Base-by-base conservation (phyloP, 37 sponge, comb jelly and placozoan species). In the Spongilla lacustris region DNA sequence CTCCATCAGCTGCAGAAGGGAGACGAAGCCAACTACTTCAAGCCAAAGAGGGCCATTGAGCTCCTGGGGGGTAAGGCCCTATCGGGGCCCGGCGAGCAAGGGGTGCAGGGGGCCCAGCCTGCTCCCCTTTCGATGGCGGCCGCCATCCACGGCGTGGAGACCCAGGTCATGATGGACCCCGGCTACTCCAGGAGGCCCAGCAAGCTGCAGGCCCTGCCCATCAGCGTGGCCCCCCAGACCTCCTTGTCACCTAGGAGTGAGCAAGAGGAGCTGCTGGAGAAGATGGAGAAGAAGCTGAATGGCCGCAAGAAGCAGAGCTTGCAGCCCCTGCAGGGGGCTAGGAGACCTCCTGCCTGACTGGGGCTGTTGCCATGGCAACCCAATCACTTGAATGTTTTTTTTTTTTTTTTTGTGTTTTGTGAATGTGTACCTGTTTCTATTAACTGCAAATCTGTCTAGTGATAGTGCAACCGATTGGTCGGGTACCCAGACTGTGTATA, bases 11-110 rank as follows among this genome's bases (percentile, higher is more conserved):
- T 89, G 29, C 75, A 73, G 26, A 87, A 67, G 21, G 73, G 30
- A 0, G 77, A 79, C 22, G 77, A 87, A 26, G 68, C 89, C 8
- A 89, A 90, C 26, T 94, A 97, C 73, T 97, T 97, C 89, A 97
- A 91, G 50, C 87, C 95, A 0, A 92, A 88, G 78, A 83, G 97
- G 58, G 93, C 93, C 38, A 74, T 77, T 10, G 90, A 94, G 35
- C 80, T 97, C 3, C 69, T 97, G 4, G 75, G 81, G 49, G 36
- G 74, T 3, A 67, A 29, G 38, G 68, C 69, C 13, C 25, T 27
- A 30, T 6, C 29, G 23, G 66, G 34, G 22, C 31, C 24, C 30
- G 34, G 13, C n/a, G 19, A 10, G 4, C 28, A 66, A 19, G 30
- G 36, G 69, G 30, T 32, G 68, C 28, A 0, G 21, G 77, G 41